These are phyloP conservation scores for Protaetia brevitarsis DNA, from an alignment of 1,140 invertebrate genomes.

Conservation along the genomic window DNA sequence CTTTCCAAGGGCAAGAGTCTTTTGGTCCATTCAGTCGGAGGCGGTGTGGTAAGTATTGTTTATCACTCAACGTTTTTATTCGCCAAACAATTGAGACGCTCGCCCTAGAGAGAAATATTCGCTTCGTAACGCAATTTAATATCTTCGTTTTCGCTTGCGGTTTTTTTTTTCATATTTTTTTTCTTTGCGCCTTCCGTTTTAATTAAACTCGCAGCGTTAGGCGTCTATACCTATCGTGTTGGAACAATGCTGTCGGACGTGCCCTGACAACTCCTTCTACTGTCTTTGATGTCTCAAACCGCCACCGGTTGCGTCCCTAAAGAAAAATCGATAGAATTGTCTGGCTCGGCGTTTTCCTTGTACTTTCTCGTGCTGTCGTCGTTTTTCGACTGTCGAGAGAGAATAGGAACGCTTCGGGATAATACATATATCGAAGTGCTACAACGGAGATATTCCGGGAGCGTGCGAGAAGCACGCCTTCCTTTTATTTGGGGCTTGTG, in stretches of 20 bases:
- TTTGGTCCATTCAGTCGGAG: constrained; percentile 81
- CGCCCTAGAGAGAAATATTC: too few species aligned
- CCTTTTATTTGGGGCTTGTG: too few species aligned
- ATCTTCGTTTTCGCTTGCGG: too few species aligned
- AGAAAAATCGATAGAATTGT: constrained; percentile 1
- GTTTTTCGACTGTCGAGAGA: neutral
- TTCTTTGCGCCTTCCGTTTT: neutral
- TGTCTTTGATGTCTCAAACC: neutral
- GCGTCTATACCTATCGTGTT: neutral
- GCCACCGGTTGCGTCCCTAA: neutral
- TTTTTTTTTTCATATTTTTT: neutral
- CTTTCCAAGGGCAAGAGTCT: constrained; percentile 75
- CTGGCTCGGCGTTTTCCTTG: too few species aligned
- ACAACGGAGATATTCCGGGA: too few species aligned
- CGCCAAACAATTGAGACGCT: neutral
- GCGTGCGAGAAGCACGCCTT: too few species aligned
- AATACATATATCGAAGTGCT: too few species aligned
- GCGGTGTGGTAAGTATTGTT: constrained; percentile 76
- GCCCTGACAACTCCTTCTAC: neutral
- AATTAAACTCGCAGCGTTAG: neutral
- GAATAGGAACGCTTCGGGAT: neutral
- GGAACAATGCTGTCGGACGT: neutral
- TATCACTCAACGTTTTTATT: neutral
- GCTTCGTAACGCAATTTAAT: too few species aligned
- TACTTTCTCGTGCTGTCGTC: neutral